phyloP scores from a whole-genome alignment of 2,113 vertebrate species.

The Oceanites oceanicus region DNA sequence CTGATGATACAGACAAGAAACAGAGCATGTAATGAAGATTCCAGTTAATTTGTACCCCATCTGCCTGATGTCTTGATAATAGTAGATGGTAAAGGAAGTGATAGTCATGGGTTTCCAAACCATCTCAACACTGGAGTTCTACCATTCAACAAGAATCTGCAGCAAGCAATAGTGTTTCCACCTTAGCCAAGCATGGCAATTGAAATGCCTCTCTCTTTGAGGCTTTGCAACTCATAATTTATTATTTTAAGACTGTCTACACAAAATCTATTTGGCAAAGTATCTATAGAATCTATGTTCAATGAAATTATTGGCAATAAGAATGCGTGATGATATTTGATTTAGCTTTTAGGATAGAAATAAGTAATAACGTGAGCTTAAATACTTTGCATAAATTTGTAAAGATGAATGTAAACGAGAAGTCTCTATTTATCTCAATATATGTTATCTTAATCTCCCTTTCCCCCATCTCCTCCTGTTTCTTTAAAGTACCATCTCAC shows the following conservation, averaged over 20 bases:
- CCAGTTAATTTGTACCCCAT: background rate
- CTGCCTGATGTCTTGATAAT: background rate
- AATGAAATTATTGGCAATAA: background rate
- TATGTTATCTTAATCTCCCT: background rate
- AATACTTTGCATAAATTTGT: background rate
- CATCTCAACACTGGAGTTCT: background rate
- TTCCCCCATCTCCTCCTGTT: background rate
- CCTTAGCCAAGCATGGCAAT: background rate
- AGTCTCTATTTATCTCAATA: background rate
- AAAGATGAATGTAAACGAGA: background rate
- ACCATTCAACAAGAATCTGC: background rate
- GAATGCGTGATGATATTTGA: background rate
- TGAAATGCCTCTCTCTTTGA: background rate
- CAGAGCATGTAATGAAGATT: slow-evolving; percentile 10
- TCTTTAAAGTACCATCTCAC: background rate
- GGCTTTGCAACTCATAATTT: background rate
- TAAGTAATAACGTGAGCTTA: background rate
- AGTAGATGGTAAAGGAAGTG: background rate
- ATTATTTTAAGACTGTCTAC: background rate
- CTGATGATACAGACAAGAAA: background rate
- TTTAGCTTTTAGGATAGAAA: background rate
- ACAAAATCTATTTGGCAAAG: background rate
- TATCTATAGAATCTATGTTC: background rate
- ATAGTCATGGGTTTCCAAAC: background rate
- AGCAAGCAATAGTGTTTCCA: background rate